phyloP scores from a whole-genome alignment of 2,888 invertebrate genomes.

The Ennomos quercinarius region DNA sequence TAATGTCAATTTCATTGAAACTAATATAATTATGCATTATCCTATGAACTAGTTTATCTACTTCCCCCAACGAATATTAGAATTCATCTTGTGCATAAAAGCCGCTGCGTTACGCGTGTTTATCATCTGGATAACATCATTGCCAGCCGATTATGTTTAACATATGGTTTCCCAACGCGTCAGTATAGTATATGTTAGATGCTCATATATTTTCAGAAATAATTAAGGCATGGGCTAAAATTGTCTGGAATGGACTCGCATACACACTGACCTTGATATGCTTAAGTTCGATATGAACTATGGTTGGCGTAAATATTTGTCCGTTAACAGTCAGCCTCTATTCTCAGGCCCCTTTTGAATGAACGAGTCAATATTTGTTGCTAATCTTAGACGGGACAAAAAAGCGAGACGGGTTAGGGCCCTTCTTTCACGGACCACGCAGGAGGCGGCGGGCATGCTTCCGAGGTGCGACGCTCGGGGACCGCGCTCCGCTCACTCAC shows the following conservation, averaged over 20 bases:
- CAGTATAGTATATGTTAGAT: conserved; percentile 1
- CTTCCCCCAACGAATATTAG: background rate
- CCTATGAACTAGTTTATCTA: conserved; percentile 23
- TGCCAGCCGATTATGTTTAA: conserved; percentile 23
- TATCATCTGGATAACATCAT: conserved; percentile 35
- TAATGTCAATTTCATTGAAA: too few species aligned
- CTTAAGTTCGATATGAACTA: background rate
- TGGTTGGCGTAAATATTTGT: conserved; percentile 20
- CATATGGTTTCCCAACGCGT: conserved; percentile 25
- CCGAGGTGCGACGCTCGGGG: conserved; percentile 24
- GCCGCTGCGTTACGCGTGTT: conserved; percentile 2
- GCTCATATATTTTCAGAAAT: conserved; percentile 7
- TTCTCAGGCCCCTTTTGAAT: conserved; percentile 49
- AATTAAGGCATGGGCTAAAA: background rate
- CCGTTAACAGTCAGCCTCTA: conserved; percentile 10
- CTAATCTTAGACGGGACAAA: conserved; percentile 79
- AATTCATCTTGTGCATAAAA: conserved; percentile 5
- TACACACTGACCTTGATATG: conserved; percentile 20
- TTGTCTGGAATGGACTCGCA: conserved; percentile 2
- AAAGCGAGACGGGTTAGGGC: conserved; percentile 72
- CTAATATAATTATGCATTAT: conserved; percentile 34
- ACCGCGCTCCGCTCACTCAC: conserved; percentile 17
- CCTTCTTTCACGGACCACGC: conserved; percentile 75
- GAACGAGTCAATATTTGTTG: conserved; percentile 66
- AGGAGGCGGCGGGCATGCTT: conserved; percentile 46